Conservation (phyloP, 2,888 invertebrate genomes). For the Dryobota labecula region DNA sequence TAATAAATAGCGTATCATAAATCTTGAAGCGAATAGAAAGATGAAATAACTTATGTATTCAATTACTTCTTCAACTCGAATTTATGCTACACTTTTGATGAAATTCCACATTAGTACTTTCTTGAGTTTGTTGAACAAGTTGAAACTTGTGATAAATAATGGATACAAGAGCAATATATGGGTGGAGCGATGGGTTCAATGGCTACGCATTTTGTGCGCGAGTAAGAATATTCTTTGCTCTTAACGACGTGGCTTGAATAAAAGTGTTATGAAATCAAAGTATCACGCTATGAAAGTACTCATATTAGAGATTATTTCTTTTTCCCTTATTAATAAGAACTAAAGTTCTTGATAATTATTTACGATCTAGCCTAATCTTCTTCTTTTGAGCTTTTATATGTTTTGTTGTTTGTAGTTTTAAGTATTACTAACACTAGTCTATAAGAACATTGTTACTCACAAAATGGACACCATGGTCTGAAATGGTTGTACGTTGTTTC, state of each 20-base stretch:
- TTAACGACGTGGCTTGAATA: neutral
- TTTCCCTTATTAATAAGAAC: too few relatives aligned
- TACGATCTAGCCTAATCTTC: too few relatives aligned
- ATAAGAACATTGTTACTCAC: too few relatives aligned
- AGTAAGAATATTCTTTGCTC: neutral
- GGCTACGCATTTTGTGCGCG: neutral
- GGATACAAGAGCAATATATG: too few relatives aligned
- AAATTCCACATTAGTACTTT: neutral
- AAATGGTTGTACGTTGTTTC: too few relatives aligned
- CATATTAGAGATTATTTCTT: too few relatives aligned
- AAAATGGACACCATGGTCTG: too few relatives aligned
- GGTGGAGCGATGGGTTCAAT: too few relatives aligned
- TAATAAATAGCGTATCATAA: neutral
- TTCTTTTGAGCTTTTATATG: too few relatives aligned
- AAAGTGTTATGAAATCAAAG: neutral
- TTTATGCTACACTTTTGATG: neutral
- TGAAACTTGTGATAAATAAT: neutral
- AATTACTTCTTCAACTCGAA: neutral
- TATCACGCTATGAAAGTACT: neutral
- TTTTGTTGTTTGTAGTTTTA: too few relatives aligned
- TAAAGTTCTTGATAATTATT: too few relatives aligned
- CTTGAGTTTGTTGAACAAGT: neutral
- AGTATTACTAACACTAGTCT: too few relatives aligned
- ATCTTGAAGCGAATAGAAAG: neutral
- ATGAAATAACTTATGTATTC: neutral